Conservation (phyloP, 2,888 invertebrate genomes). For the Cabera pusaria region DNA sequence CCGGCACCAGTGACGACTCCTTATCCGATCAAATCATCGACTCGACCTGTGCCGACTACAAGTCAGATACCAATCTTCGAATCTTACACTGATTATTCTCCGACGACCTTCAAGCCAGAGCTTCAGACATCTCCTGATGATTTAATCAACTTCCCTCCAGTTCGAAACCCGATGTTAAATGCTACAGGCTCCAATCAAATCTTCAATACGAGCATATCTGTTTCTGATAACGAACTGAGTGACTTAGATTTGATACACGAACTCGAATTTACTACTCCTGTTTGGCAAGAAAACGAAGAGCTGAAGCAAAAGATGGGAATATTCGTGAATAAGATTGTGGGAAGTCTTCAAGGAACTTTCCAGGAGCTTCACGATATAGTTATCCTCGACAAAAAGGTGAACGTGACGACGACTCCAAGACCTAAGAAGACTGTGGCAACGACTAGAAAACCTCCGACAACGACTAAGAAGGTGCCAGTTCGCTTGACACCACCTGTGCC, state of each 20-base stretch:
- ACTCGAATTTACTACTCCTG: constrained; percentile 89
- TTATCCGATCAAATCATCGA: constrained; percentile 52
- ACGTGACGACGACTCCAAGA: constrained; percentile 60
- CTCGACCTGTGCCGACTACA: constrained; percentile 28
- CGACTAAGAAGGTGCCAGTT: constrained; percentile 64
- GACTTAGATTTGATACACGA: constrained; percentile 70
- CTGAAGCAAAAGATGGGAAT: constrained; percentile 91
- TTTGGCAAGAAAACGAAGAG: constrained; percentile 89
- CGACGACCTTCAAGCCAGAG: constrained; percentile 74
- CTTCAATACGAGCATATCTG: constrained; percentile 76
- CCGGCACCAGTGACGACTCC: constrained; percentile 77
- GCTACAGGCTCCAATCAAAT: constrained; percentile 83
- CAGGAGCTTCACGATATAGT: constrained; percentile 91
- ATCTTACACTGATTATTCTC: constrained; percentile 51
- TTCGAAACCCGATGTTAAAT: constrained; percentile 92
- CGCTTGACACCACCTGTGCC: constrained; percentile 64
- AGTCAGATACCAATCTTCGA: constrained; percentile 52
- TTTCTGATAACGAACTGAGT: constrained; percentile 74
- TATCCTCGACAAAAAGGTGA: constrained; percentile 72
- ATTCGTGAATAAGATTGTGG: constrained; percentile 92
- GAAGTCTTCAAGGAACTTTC: constrained; percentile 92
- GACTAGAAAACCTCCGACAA: constrained; percentile 70
- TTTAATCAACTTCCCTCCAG: constrained; percentile 92
- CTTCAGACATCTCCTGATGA: constrained; percentile 88
- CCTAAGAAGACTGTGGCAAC: constrained; percentile 66